phyloP scores from a whole-genome alignment of 2,888 invertebrate genomes.

The Perithous albicinctus region DNA sequence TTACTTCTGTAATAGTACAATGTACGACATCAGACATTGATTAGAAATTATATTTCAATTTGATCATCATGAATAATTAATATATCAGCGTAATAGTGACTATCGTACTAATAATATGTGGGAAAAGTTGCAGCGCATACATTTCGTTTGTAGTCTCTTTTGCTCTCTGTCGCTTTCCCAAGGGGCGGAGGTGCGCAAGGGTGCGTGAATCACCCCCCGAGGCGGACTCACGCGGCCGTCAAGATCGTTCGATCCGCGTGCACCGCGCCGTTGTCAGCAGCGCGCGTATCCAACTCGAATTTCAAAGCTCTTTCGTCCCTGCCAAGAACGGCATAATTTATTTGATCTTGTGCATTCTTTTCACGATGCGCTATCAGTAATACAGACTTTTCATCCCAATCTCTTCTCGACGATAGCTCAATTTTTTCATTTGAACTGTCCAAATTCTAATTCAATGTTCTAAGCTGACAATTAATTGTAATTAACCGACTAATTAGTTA shows the following conservation, averaged over 20 bases:
- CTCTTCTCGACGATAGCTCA: not conserved
- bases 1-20: too few species aligned
- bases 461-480: too few species aligned
- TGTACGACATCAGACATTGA: too few species aligned
- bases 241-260: constrained; percentile 58
- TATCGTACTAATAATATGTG: constrained; percentile 12
- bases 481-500: too few species aligned
- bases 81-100: not conserved
- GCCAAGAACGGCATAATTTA: constrained; percentile 19
- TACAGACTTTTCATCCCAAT: not conserved
- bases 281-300: constrained; percentile 18
- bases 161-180: constrained; percentile 15
- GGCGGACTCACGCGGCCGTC: constrained; percentile 51
- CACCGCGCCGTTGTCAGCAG: constrained; percentile 16
- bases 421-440: not conserved
- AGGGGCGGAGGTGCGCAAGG: constrained; percentile 35
- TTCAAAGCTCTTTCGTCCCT: constrained; percentile 31
- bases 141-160: constrained; percentile 27
- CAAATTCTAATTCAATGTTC: too few species aligned
- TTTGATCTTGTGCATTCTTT: constrained; percentile 14
- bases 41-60: not conserved
- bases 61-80: constrained; percentile 5
- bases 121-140: constrained; percentile 11
- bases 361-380: not conserved
- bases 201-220: constrained; percentile 66